A percentile compares a stretch with the other conserved stretches of the same genome.
Evolutionary conservation across 2,797 vertebrate species (phyloP).

Genomic region (Siniperca undulata): DNA sequence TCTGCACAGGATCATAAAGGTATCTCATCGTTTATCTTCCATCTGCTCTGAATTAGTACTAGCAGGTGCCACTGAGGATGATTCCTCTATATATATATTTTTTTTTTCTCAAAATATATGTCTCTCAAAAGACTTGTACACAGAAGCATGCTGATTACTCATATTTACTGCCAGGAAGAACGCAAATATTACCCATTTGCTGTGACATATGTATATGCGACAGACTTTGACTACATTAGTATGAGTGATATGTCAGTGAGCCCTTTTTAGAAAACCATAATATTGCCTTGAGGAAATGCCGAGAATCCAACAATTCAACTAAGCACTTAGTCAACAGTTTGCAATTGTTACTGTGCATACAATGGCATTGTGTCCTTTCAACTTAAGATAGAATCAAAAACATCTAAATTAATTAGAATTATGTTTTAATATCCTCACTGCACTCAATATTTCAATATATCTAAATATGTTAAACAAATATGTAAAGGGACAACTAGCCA

Average conservation of each 20-base stretch:
- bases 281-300: neutral
- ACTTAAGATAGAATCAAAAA: neutral
- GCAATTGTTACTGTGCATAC: neutral
- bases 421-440: neutral
- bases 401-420: neutral
- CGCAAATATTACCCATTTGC: neutral
- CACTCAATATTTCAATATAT: neutral
- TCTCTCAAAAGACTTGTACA: neutral
- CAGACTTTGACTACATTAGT: neutral
- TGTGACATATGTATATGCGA: neutral
- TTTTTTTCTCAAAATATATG: neutral
- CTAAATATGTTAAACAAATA: neutral
- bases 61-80: neutral
- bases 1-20: slow-evolving; percentile 43
- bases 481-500: neutral
- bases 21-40: slow-evolving; percentile 58
- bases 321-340: neutral
- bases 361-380: neutral
- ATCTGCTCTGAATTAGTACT: slow-evolving; percentile 47
- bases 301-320: neutral
- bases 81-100: neutral
- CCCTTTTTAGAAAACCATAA: neutral
- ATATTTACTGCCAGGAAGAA: neutral
- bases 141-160: slow-evolving; percentile 2
- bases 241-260: neutral